Evolutionary conservation across 2,888 invertebrate species (phyloP), one percentile per base, ranked within the genome.

Genomic region (Andrena trimmerana): DNA sequence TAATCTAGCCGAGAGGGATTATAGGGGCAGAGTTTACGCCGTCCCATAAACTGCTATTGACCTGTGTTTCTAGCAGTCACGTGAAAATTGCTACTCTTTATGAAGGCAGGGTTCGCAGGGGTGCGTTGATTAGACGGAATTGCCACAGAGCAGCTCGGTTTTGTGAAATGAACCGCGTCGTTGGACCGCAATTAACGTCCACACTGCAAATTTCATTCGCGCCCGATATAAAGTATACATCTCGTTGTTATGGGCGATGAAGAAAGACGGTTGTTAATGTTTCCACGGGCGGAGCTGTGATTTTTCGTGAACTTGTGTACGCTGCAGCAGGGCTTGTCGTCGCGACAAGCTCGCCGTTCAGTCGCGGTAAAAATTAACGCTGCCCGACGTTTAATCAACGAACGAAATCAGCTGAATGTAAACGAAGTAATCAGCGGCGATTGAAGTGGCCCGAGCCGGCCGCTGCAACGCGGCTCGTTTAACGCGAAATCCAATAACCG

Each of bases 401-500:
- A 70, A 72, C 72, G 62, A 77, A 69, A 77, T 83, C 70, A 66
- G 63, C 48, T 67, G 71, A 83, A 83, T 83, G 83, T 77, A 78
- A 83, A 83, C 78, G 83, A 83, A 83, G 83, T 83, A 83, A 74
- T 83, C 83, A 70, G 70, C 27, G 83, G 5, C 78, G 76, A 82
- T 82, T 82, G 70, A 82, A 82, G 71, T 54, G 65, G 69, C 33
- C 20, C 36, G 36, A 1, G 42, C 42, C 5, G 20, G 59, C 31
- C 62, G 33, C 68, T 42, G 79, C 50, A 63, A 60, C 68, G 27
- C 57, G 33, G 60, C 24, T 33, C 62, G 75, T 76, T 79, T 59
- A 52, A 36, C 79, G 13, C 60, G 54, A 48, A 81, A 81, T 82
- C 82, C 81, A 82, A 82, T 82, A 70, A 70, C 65, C 80, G 10